These are phyloP conservation scores for Bellardia bayeri DNA, from an alignment of 2,888 invertebrate species.

Conservation along the genomic window DNA sequence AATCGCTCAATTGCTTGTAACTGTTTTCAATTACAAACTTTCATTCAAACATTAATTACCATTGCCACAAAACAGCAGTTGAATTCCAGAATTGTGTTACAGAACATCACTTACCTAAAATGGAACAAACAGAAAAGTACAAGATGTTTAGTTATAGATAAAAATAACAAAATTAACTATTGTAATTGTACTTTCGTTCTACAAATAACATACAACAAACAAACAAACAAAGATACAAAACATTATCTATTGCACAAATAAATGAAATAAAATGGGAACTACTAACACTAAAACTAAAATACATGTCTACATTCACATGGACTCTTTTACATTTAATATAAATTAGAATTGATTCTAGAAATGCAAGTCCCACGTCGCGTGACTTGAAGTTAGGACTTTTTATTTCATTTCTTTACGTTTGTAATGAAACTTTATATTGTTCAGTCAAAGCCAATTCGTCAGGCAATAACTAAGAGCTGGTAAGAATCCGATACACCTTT, in stretches of 20 bases:
- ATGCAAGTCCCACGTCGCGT: slow-evolving; percentile 52
- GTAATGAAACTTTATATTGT: neutral
- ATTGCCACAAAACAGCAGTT: slow-evolving; percentile 20
- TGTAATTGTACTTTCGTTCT: slow-evolving; percentile 1
- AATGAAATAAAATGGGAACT: neutral
- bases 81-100: slow-evolving; percentile 17
- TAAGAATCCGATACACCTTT: neutral
- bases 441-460: neutral
- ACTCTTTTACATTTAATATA: slow-evolving; percentile 24
- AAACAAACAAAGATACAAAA: slow-evolving; percentile 1
- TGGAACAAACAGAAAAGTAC: neutral
- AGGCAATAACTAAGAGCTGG: neutral
- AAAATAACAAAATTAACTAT: slow-evolving; percentile 26
- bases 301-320: neutral
- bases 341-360: slow-evolving; percentile 17
- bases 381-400: slow-evolving; percentile 41
- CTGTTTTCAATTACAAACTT: slow-evolving; percentile 58
- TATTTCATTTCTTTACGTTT: neutral
- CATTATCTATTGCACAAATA: slow-evolving; percentile 6
- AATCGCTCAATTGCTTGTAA: slow-evolving; percentile 28
- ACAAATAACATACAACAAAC: neutral
- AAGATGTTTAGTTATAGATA: slow-evolving; percentile 55
- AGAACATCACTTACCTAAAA: slow-evolving; percentile 40
- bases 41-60: slow-evolving; percentile 53
- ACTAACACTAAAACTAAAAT: neutral